Conservation (phyloP, 2,113 vertebrate genomes). For the Macaca nemestrina region DNA sequence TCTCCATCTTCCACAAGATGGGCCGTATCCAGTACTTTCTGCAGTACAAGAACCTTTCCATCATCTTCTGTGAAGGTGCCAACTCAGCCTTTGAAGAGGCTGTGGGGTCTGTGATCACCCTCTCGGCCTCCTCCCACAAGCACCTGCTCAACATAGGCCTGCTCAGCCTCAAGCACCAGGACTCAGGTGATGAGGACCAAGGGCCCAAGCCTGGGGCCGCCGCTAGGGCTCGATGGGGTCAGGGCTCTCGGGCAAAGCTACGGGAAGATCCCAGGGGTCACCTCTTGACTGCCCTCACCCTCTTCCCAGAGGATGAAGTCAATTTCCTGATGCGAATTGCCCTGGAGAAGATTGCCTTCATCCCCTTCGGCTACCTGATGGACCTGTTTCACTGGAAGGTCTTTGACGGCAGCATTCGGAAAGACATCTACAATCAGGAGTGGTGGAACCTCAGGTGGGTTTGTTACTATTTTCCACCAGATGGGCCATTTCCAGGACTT, state of each 20-base stretch:
- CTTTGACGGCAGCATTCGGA: conserved; percentile 91
- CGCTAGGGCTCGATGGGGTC: background rate
- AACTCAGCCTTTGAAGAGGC: conserved; percentile 97
- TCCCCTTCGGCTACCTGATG: conserved; percentile 95
- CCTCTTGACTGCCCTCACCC: background rate
- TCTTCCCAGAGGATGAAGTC: conserved; percentile 91
- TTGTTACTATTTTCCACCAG: background rate
- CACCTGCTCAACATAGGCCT: conserved; percentile 91
- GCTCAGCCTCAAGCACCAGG: conserved; percentile 87
- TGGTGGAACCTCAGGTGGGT: conserved; percentile 97
- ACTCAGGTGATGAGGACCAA: conserved; percentile 82
- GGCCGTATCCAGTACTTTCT: conserved; percentile 97
- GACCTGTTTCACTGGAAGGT: conserved; percentile 97
- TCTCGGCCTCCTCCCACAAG: conserved; percentile 93
- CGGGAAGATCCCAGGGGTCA: background rate
- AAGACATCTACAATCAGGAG: conserved; percentile 92
- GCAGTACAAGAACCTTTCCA: conserved; percentile 93
- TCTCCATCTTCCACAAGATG: conserved; percentile 97
- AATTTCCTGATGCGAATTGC: conserved; percentile 96
- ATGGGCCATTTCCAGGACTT: too few relatives aligned
- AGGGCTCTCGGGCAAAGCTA: background rate
- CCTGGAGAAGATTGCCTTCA: conserved; percentile 95
- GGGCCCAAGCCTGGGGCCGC: background rate
- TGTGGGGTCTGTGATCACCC: conserved; percentile 91
- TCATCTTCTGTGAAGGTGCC: conserved; percentile 92